These are phyloP conservation scores for Drosophila hydei DNA, from an alignment of 1,140 invertebrate species.

Conservation along the genomic window DNA sequence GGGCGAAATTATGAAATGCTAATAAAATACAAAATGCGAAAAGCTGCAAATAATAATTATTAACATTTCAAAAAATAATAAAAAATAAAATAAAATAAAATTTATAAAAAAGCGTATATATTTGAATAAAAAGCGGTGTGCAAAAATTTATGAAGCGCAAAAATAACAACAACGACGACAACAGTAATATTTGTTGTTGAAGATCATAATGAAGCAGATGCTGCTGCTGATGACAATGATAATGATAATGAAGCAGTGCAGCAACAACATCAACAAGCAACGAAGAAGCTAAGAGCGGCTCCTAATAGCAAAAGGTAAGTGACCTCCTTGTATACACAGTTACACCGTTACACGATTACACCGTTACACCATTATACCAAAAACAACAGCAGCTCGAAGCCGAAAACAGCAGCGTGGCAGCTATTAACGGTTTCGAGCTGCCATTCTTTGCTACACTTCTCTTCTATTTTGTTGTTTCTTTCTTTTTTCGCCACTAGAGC, in stretches of 20 bases:
- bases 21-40: slow-evolving; percentile 13
- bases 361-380: slow-evolving; percentile 7
- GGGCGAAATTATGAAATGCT: slow-evolving; percentile 27
- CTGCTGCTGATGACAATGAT: background rate
- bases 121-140: slow-evolving; percentile 39
- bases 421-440: slow-evolving; percentile 30
- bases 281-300: slow-evolving; percentile 26
- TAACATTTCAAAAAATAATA: slow-evolving; percentile 1
- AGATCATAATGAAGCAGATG: slow-evolving; percentile 2
- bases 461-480: background rate
- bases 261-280: slow-evolving; percentile 10
- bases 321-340: slow-evolving; percentile 46
- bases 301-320: slow-evolving; percentile 68
- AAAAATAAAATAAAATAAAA: slow-evolving; percentile 8
- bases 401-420: slow-evolving; percentile 18
- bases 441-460: background rate
- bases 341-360: slow-evolving; percentile 1
- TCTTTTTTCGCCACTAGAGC: slow-evolving; percentile 22
- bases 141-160: slow-evolving; percentile 34
- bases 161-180: background rate
- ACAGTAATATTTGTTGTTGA: slow-evolving; percentile 12
- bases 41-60: slow-evolving; percentile 29
- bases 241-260: slow-evolving; percentile 31
- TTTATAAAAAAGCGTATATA: slow-evolving; percentile 11
- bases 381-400: slow-evolving; percentile 1